Evolutionary conservation across 92 coral and sea anemone species (phyloP).

Genomic region (Siderastrea radians): DNA sequence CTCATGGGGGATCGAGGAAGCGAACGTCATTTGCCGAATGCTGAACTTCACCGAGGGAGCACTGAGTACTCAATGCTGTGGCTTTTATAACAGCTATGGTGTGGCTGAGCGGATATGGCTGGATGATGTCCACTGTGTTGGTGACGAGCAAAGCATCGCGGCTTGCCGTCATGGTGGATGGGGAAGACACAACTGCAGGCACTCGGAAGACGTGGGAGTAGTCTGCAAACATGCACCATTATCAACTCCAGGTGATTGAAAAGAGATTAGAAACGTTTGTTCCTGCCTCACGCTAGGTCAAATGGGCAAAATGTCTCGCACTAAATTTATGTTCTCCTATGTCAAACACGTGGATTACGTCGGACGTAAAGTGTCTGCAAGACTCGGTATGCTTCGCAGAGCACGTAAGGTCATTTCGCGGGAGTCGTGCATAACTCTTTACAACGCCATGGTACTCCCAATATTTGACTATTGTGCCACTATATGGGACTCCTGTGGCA

Average conservation of each 20-base stretch:
- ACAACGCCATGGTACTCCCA: too few relatives aligned
- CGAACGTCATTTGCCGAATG: constrained; percentile 68
- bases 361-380: too few relatives aligned
- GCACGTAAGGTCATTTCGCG: too few relatives aligned
- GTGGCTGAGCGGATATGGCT: constrained; percentile 31
- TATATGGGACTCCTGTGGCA: too few relatives aligned
- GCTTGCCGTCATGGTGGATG: constrained; percentile 40
- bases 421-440: too few relatives aligned
- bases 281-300: too few relatives aligned
- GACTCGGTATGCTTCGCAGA: too few relatives aligned
- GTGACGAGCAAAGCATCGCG: constrained; percentile 37
- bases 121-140: constrained; percentile 46
- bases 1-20: constrained; percentile 69
- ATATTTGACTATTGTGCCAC: too few relatives aligned
- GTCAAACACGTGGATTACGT: too few relatives aligned
- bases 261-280: not conserved
- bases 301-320: too few relatives aligned
- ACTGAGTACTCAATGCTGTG: constrained; percentile 34
- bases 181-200: constrained; percentile 46
- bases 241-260: constrained; percentile 10
- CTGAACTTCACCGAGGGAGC: constrained; percentile 63
- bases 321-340: too few relatives aligned
- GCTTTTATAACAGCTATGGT: constrained; percentile 29
- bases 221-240: constrained; percentile 40
- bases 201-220: constrained; percentile 39